Conservation (phyloP, 1,140 invertebrate genomes). For the Brachionus angularis region DNA sequence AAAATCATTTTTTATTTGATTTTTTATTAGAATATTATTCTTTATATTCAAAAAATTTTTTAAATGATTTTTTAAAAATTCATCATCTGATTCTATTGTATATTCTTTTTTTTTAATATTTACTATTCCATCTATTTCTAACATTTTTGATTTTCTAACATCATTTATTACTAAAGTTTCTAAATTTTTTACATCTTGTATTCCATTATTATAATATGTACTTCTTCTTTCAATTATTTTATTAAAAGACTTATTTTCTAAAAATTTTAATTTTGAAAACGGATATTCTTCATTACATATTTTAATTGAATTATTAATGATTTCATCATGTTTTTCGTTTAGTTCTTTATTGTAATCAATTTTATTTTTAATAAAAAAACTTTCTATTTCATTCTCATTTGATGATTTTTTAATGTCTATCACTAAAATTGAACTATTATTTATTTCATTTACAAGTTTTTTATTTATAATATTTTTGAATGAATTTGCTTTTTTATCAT, state of each 20-base stretch:
- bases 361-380: slow-evolving; percentile 4
- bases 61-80: no score
- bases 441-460: background rate
- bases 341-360: no score
- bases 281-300: background rate
- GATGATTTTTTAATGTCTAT: no score
- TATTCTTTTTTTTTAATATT: background rate
- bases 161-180: slow-evolving; percentile 2
- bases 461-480: background rate
- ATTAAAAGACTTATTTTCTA: background rate
- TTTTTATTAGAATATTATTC: background rate
- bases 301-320: background rate
- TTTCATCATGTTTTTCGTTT: background rate
- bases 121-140: background rate
- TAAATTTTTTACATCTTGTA: background rate
- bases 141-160: background rate
- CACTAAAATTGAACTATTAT: background rate
- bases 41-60: background rate
- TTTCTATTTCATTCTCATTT: slow-evolving; percentile 6
- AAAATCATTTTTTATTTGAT: background rate
- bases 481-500: background rate
- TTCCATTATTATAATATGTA: background rate
- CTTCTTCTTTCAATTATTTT: background rate
- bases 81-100: background rate
- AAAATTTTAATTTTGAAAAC: no score